Evolutionary conservation across 2,888 invertebrate genomes (phyloP).

Genomic region (Azorinus chamasolen): DNA sequence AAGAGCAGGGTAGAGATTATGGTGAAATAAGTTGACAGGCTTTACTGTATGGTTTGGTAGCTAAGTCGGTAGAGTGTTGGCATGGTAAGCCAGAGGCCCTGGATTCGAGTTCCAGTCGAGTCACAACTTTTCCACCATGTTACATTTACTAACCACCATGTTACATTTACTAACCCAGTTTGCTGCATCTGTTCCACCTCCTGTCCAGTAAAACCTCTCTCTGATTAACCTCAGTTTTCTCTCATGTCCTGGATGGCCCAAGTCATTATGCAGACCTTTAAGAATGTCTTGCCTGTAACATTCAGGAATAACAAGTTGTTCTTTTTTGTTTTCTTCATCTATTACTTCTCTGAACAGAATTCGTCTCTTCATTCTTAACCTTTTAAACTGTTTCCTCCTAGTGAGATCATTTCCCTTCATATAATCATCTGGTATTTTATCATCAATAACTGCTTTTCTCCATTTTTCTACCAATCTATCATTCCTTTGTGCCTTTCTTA

Average conservation of each 20-base stretch:
- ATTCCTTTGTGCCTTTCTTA: constrained; percentile 9
- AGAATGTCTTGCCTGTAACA: not conserved
- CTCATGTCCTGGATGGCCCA: not conserved
- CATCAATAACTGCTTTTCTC: constrained; percentile 2
- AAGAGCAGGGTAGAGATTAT: too few species aligned
- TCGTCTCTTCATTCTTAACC: not conserved
- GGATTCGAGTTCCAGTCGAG: too few species aligned
- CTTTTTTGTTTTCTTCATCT: not conserved
- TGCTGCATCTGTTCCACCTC: not conserved
- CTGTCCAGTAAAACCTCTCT: constrained; percentile 5
- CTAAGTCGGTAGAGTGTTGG: too few species aligned
- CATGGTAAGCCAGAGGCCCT: too few species aligned
- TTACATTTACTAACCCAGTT: too few species aligned
- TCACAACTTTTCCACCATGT: too few species aligned
- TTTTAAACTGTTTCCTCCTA: not conserved
- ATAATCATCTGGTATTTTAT: not conserved
- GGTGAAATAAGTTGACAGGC: too few species aligned
- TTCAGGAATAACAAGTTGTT: not conserved
- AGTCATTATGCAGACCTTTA: too few species aligned
- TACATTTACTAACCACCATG: too few species aligned
- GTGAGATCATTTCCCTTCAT: not conserved
- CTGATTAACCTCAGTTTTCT: not conserved
- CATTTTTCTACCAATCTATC: constrained; percentile 13
- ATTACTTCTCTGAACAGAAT: too few species aligned
- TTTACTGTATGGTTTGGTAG: too few species aligned